phyloP scores from a whole-genome alignment of 1,140 invertebrate genomes.

The Penaeus chinensis region DNA sequence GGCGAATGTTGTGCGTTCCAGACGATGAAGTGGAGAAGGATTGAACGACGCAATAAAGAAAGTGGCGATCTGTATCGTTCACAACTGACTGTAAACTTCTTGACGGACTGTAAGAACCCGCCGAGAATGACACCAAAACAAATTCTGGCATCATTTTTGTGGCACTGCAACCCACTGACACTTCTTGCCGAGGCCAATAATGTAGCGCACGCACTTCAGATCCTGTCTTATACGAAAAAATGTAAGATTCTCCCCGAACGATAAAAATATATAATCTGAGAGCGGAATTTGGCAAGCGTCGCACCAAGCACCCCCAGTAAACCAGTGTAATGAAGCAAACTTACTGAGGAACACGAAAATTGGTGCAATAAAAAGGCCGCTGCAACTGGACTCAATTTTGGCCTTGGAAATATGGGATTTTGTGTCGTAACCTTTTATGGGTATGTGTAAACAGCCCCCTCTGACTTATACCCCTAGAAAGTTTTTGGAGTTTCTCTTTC shows the following conservation, averaged over 20 bases:
- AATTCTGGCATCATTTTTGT: slow-evolving; percentile 1
- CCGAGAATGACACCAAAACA: slow-evolving; percentile 4
- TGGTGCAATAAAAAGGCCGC: slow-evolving; percentile 20
- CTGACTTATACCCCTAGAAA: not conserved
- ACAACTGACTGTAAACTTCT: slow-evolving; percentile 32
- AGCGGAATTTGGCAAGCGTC: too few species aligned
- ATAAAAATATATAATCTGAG: too few species aligned
- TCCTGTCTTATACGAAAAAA: too few species aligned
- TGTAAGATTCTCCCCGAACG: too few species aligned
- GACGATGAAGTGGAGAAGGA: too few species aligned
- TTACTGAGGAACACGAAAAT: slow-evolving; percentile 13
- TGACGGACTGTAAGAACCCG: slow-evolving; percentile 21
- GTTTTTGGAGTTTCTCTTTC: not conserved
- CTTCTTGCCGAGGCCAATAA: not conserved
- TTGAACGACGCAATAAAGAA: not conserved
- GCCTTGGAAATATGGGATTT: slow-evolving; percentile 17
- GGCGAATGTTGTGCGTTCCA: too few species aligned
- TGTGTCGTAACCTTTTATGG: slow-evolving; percentile 13
- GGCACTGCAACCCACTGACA: not conserved
- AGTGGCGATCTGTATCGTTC: slow-evolving; percentile 7
- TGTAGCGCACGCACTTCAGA: not conserved
- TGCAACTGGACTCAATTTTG: slow-evolving; percentile 29
- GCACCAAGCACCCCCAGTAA: slow-evolving; percentile 26
- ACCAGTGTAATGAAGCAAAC: slow-evolving; percentile 41
- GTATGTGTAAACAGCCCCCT: slow-evolving; percentile 11